Percentiles rank a stretch among this genome's conserved stretches.
Evolutionary conservation across 2,888 invertebrate species (phyloP).

Genomic region (Ametastegia equiseti): DNA sequence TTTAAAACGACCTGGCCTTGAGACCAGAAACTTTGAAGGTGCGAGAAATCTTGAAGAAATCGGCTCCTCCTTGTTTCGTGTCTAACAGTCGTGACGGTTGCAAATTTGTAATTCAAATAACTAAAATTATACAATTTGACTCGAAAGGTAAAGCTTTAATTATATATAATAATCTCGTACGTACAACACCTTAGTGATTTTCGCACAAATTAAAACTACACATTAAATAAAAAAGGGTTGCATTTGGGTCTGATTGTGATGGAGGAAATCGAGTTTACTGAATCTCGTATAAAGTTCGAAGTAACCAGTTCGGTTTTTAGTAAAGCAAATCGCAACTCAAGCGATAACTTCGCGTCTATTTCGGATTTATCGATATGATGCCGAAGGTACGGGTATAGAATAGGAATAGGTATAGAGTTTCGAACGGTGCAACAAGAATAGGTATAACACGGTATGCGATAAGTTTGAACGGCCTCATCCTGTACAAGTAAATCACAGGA

Average conservation of each 20-base stretch:
- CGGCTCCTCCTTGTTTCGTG: slow-evolving; percentile 9
- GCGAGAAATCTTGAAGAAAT: not conserved
- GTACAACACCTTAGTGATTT: not conserved
- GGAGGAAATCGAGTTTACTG: too few relatives aligned
- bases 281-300: too few relatives aligned
- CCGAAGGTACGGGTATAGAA: not conserved
- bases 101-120: slow-evolving; percentile 36
- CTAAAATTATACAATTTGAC: not conserved
- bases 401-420: too few relatives aligned
- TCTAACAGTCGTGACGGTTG: slow-evolving; percentile 5
- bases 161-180: not conserved
- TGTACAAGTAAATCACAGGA: not conserved
- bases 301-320: too few relatives aligned
- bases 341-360: not conserved
- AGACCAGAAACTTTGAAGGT: not conserved
- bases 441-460: not conserved
- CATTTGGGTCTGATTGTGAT: not conserved
- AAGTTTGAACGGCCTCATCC: not conserved
- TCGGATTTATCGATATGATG: not conserved
- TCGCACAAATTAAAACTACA: not conserved
- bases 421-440: too few relatives aligned
- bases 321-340: not conserved
- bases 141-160: not conserved
- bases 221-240: not conserved
- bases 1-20: not conserved